These are phyloP conservation scores for Radopholus similis DNA, from an alignment of 1,140 invertebrate genomes.

Conservation along the genomic window DNA sequence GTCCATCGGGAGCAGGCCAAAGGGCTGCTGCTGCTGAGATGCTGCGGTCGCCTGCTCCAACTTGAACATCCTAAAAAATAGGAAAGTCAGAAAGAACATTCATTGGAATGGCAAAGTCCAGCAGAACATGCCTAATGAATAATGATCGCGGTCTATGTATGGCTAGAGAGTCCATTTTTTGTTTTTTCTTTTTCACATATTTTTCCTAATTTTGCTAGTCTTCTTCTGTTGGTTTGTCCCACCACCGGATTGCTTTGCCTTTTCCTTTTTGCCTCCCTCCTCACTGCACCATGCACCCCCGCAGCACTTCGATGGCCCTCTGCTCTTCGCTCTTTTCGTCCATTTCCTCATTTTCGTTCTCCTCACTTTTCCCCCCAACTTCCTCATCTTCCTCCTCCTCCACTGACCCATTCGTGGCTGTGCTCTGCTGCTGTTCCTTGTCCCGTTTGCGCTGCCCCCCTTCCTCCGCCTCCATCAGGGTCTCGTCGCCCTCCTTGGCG, in stretches of 20 bases:
- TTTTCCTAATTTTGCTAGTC: too few species aligned
- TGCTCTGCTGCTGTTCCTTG: neutral
- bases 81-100: too few species aligned
- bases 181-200: too few species aligned
- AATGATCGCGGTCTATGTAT: too few species aligned
- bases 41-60: neutral
- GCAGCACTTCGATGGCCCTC: too few species aligned
- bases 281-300: neutral
- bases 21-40: neutral
- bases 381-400: neutral
- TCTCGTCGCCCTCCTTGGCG: neutral
- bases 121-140: too few species aligned
- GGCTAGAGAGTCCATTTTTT: too few species aligned
- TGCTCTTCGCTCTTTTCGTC: too few species aligned
- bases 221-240: slow-evolving; percentile 37
- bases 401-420: neutral
- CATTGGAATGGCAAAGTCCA: too few species aligned
- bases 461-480: neutral
- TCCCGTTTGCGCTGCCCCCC: neutral
- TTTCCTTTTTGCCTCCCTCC: neutral
- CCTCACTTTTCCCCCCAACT: neutral
- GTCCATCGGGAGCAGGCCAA: neutral
- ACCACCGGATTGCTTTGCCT: slow-evolving; percentile 11
- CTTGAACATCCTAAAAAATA: neutral
- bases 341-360: neutral